Percentiles rank a stretch among this genome's conserved stretches.
Evolutionary conservation across 2,113 vertebrate species (phyloP).

Genomic region (Mesoclemmys tuberculata): DNA sequence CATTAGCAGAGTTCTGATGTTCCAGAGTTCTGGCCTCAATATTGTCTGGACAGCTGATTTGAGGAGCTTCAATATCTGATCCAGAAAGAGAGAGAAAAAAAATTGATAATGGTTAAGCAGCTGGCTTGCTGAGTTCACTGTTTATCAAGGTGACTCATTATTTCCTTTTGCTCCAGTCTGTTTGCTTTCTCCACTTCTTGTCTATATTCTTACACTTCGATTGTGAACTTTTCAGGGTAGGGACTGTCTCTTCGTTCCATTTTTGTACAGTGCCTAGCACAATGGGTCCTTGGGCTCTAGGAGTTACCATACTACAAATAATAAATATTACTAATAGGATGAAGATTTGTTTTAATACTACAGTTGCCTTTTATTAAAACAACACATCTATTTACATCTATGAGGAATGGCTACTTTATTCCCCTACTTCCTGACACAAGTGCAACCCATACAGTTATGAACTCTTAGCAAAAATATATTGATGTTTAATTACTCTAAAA

Average conservation of each 20-base stretch:
- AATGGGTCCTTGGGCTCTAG: background rate
- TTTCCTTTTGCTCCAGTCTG: background rate
- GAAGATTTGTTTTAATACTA: background rate
- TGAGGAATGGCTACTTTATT: background rate
- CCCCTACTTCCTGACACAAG: background rate
- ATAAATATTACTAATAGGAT: background rate
- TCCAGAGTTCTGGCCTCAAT: slow-evolving; percentile 86
- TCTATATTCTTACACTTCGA: background rate
- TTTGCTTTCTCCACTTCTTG: background rate
- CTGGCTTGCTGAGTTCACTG: background rate
- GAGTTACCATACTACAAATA: background rate
- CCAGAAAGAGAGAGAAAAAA: slow-evolving; percentile 52
- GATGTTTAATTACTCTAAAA: background rate
- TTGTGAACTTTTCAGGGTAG: background rate
- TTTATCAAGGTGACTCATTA: background rate
- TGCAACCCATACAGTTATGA: background rate
- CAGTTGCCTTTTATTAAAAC: background rate
- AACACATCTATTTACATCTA: background rate
- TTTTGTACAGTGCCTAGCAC: background rate
- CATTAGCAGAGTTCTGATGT: slow-evolving; percentile 87
- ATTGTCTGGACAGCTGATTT: slow-evolving; percentile 87
- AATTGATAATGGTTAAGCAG: background rate
- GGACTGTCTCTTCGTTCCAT: background rate
- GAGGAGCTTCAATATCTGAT: slow-evolving; percentile 89
- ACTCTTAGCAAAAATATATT: background rate